phyloP scores from a whole-genome alignment of 2,888 invertebrate species.

The Lithosia quadra region DNA sequence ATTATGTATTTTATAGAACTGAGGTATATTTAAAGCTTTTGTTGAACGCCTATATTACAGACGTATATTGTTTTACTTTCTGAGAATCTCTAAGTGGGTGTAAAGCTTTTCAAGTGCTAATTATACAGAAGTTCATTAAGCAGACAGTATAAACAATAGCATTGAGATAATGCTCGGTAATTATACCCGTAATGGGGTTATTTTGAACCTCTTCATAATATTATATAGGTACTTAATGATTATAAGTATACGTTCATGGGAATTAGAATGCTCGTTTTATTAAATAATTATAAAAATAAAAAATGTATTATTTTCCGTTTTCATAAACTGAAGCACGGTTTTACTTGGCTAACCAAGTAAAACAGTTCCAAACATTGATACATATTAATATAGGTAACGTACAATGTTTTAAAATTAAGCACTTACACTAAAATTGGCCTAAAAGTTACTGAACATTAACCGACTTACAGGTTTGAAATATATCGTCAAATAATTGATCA shows the following conservation, averaged over 20 bases:
- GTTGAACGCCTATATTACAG: slow-evolving; percentile 35
- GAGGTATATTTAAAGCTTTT: slow-evolving; percentile 25
- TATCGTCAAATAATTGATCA: too few species aligned
- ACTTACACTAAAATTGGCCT: too few species aligned
- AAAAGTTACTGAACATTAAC: too few species aligned
- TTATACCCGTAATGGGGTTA: slow-evolving; percentile 30
- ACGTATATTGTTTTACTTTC: slow-evolving; percentile 43
- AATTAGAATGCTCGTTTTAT: slow-evolving; percentile 22
- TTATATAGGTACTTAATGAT: slow-evolving; percentile 18
- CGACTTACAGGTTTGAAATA: too few species aligned
- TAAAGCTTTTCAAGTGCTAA: slow-evolving; percentile 31
- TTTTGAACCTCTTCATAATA: slow-evolving; percentile 18
- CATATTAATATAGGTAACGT: neutral
- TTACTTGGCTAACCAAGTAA: slow-evolving; percentile 6
- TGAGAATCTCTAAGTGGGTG: slow-evolving; percentile 37
- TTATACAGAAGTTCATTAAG: slow-evolving; percentile 33
- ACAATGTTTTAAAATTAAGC: neutral
- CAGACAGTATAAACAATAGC: slow-evolving; percentile 33
- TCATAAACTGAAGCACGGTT: neutral
- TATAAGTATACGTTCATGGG: slow-evolving; percentile 35
- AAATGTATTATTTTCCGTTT: neutral
- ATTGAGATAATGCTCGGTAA: slow-evolving; percentile 30
- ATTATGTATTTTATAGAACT: neutral
- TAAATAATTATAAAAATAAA: neutral
- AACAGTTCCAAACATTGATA: neutral